These are phyloP conservation scores for Herminia tarsipennalis DNA, from an alignment of 2,888 invertebrate genomes.

Conservation along the genomic window DNA sequence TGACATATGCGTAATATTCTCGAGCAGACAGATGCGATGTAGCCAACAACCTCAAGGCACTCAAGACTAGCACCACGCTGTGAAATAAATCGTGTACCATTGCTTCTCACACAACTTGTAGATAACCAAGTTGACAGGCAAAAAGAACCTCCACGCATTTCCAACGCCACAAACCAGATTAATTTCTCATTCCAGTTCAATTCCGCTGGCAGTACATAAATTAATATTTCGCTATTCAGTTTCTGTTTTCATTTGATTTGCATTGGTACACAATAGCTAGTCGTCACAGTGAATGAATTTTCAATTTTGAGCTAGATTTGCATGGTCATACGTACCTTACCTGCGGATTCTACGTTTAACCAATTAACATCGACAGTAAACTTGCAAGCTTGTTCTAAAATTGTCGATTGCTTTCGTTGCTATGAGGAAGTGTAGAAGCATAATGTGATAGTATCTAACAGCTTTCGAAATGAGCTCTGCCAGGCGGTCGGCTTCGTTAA, in stretches of 20 bases:
- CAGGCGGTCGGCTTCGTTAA: slow-evolving; percentile 63
- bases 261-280: slow-evolving; percentile 41
- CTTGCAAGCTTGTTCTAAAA: slow-evolving; percentile 25
- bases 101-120: slow-evolving; percentile 42
- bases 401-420: slow-evolving; percentile 44
- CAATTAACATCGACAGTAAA: slow-evolving; percentile 28
- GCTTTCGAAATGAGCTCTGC: slow-evolving; percentile 63
- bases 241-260: slow-evolving; percentile 60
- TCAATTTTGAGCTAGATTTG: slow-evolving; percentile 46
- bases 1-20: slow-evolving; percentile 62
- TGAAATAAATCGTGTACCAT: slow-evolving; percentile 59
- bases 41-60: slow-evolving; percentile 56
- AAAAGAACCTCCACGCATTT: slow-evolving; percentile 43
- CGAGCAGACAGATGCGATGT: slow-evolving; percentile 59
- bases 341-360: slow-evolving; percentile 32
- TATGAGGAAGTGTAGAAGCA: slow-evolving; percentile 47
- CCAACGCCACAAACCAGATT: slow-evolving; percentile 53
- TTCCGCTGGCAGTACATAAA: slow-evolving; percentile 43
- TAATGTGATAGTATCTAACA: slow-evolving; percentile 60
- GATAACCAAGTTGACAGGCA: slow-evolving; percentile 48
- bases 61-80: slow-evolving; percentile 62
- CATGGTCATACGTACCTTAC: slow-evolving; percentile 15
- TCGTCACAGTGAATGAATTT: slow-evolving; percentile 45
- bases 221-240: slow-evolving; percentile 53
- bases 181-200: slow-evolving; percentile 53